Conservation (phyloP, 1,140 invertebrate species). For the Trichogramma pretiosum region DNA sequence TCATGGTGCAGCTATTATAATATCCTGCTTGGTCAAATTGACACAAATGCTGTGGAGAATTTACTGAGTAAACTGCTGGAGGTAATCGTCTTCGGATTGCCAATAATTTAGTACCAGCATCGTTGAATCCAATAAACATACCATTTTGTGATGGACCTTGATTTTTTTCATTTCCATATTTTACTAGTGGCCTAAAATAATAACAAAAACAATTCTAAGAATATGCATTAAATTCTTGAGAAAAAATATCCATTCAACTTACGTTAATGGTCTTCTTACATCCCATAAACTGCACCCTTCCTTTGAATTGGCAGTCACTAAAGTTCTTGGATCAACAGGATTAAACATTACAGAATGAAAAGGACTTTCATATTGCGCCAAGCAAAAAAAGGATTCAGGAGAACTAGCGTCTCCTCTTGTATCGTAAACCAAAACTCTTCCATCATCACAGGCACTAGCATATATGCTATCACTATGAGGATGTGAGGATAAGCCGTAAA, state of each 20-base stretch:
- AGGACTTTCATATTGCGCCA: constrained; percentile 60
- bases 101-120: constrained; percentile 67
- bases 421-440: constrained; percentile 77
- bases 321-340: constrained; percentile 67
- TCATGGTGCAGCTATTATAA: constrained; percentile 95
- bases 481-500: constrained; percentile 80
- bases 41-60: constrained; percentile 58
- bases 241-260: constrained; percentile 32
- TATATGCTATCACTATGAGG: constrained; percentile 75
- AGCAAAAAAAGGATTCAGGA: constrained; percentile 53
- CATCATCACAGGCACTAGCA: constrained; percentile 85
- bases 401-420: constrained; percentile 54
- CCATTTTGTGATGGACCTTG: constrained; percentile 66
- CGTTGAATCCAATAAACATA: constrained; percentile 86
- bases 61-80: constrained; percentile 70
- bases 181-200: constrained; percentile 51
- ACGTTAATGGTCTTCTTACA: constrained; percentile 73
- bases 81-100: constrained; percentile 73
- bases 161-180: constrained; percentile 65
- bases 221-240: too few species aligned
- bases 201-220: too few species aligned
- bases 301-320: constrained; percentile 82
- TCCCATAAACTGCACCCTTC: constrained; percentile 87
- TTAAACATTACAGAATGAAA: constrained; percentile 90
- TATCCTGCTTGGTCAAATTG: constrained; percentile 88